Conservation (phyloP, 2,113 vertebrate species). For the Rhea pennata region DNA sequence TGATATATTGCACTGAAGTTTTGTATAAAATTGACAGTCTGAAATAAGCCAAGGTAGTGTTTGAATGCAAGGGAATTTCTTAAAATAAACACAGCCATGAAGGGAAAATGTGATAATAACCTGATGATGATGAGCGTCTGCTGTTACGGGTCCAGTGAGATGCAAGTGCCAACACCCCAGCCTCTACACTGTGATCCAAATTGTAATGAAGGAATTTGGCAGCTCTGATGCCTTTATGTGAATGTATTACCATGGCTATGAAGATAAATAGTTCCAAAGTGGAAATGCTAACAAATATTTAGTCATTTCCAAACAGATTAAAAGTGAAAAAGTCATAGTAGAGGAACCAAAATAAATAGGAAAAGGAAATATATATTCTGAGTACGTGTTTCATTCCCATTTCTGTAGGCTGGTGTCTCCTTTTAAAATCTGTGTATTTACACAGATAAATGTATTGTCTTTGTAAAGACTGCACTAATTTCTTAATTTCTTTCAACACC, state of each 20-base stretch:
- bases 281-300: constrained; percentile 74
- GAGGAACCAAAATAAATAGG: constrained; percentile 55
- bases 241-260: constrained; percentile 56
- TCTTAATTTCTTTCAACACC: constrained; percentile 7
- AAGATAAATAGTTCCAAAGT: constrained; percentile 72
- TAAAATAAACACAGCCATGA: constrained; percentile 62
- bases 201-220: constrained; percentile 61
- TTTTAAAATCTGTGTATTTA: neutral
- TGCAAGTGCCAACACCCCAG: constrained; percentile 49
- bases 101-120: constrained; percentile 75
- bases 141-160: constrained; percentile 46
- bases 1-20: constrained; percentile 15
- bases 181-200: constrained; percentile 38
- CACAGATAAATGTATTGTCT: neutral
- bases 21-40: constrained; percentile 13
- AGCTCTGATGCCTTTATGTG: constrained; percentile 53
- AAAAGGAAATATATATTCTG: constrained; percentile 16
- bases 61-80: constrained; percentile 62
- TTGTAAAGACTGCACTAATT: neutral
- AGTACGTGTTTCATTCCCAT: neutral
- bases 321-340: constrained; percentile 32
- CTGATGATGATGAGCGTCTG: constrained; percentile 69
- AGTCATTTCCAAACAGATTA: constrained; percentile 67
- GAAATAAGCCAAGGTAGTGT: constrained; percentile 53
- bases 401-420: constrained; percentile 31